Percentiles rank a stretch among this genome's conserved stretches.
phyloP scores from a whole-genome alignment of 2,888 invertebrate species.

The Venusia cambrica region DNA sequence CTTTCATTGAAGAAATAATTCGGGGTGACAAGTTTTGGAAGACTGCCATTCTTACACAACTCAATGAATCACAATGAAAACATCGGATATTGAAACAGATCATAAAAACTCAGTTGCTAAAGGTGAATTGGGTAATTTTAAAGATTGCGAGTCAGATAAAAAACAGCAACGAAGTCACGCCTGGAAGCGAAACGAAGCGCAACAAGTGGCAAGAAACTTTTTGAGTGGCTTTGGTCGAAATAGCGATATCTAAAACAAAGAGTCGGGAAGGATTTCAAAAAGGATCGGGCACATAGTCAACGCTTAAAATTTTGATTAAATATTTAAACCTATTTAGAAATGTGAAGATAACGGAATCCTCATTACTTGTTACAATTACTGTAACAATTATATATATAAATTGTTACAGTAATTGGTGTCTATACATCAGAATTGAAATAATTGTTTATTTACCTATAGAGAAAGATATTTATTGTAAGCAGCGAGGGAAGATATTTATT shows the following conservation, averaged over 20 bases:
- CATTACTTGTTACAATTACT: too few relatives aligned
- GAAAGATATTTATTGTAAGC: constrained; percentile 26
- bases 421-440: constrained; percentile 22
- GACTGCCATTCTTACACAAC: constrained; percentile 59
- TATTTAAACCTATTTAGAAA: constrained; percentile 44
- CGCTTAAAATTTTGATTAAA: constrained; percentile 14
- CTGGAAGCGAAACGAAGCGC: constrained; percentile 58
- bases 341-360: constrained; percentile 37
- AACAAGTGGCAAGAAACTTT: constrained; percentile 55
- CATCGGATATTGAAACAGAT: constrained; percentile 41
- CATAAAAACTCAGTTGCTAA: constrained; percentile 50
- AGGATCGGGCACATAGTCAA: constrained; percentile 37
- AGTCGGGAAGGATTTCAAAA: constrained; percentile 13
- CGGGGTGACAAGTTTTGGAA: constrained; percentile 48
- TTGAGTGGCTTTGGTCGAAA: constrained; percentile 23
- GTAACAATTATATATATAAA: too few relatives aligned
- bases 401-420: too few relatives aligned
- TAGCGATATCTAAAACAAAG: constrained; percentile 20
- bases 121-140: constrained; percentile 60
- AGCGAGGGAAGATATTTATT: too few relatives aligned
- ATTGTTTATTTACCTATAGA: constrained; percentile 40
- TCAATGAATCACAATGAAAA: constrained; percentile 52
- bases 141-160: constrained; percentile 64
- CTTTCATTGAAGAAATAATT: constrained; percentile 51
- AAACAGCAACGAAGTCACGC: constrained; percentile 66